Conservation (phyloP, 2,113 vertebrate species). For the Athene noctua region DNA sequence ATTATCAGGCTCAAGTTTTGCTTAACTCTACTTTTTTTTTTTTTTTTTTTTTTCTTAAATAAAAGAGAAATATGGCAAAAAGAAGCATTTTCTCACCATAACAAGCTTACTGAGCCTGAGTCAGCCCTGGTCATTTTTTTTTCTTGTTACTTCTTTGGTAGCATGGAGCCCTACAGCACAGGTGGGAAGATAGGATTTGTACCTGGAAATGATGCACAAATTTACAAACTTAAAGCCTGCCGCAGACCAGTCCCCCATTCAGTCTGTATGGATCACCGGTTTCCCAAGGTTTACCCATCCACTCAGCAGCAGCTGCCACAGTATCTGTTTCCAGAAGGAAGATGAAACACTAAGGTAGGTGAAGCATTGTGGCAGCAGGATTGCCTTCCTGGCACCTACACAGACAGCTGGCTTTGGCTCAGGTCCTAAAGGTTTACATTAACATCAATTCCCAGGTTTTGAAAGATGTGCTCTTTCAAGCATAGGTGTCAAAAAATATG, state of each 20-base stretch:
- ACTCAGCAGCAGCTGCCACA: neutral
- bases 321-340: neutral
- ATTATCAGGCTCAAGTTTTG: neutral
- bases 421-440: neutral
- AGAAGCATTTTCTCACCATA: neutral
- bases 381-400: neutral
- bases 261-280: neutral
- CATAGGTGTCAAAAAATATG: neutral
- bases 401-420: neutral
- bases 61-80: neutral
- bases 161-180: neutral
- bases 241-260: neutral
- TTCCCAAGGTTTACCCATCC: neutral
- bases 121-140: rapidly evolving
- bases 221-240: neutral
- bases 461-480: neutral
- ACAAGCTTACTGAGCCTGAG: neutral
- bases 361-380: neutral
- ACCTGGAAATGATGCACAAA: neutral
- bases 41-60: neutral
- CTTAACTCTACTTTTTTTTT: neutral
- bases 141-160: neutral
- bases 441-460: neutral
- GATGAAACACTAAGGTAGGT: neutral
- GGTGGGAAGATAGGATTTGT: neutral